These are phyloP conservation scores for Sorex maritimensis DNA, from an alignment of 2,797 vertebrate genomes.

Conservation along the genomic window DNA sequence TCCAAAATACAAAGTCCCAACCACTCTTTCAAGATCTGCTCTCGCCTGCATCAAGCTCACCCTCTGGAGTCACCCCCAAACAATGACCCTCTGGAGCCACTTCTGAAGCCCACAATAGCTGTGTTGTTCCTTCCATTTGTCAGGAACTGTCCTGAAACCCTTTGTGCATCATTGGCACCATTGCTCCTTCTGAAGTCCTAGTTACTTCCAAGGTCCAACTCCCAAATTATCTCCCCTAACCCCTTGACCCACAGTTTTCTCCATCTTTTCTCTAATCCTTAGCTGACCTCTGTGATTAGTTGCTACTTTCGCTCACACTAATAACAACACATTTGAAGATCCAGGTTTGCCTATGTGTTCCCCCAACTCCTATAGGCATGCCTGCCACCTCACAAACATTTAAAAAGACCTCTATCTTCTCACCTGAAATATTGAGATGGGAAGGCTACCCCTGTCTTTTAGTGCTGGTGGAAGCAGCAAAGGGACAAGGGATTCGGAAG, in stretches of 20 bases:
- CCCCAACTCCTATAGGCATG: rapidly evolving
- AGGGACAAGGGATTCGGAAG: neutral
- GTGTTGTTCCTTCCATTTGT: neutral
- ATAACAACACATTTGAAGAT: neutral
- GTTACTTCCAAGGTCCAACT: neutral
- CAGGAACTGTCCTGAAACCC: neutral
- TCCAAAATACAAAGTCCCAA: neutral
- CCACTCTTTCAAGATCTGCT: neutral
- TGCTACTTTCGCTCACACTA: neutral
- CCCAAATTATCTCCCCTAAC: neutral
- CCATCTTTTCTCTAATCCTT: neutral
- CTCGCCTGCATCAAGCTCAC: neutral
- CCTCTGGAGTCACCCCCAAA: neutral
- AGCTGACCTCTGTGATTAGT: neutral
- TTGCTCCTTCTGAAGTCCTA: neutral
- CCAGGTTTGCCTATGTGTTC: neutral
- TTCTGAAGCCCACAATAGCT: neutral
- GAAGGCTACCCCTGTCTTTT: too few species aligned
- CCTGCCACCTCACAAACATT: neutral
- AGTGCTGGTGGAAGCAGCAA: neutral
- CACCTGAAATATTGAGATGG: neutral
- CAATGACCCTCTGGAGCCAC: too few species aligned
- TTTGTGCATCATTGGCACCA: neutral
- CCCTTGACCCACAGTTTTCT: neutral
- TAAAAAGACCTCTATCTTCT: neutral